Evolutionary conservation across 1,140 invertebrate genomes (phyloP).

Genomic region (Psilanteris sp.): DNA sequence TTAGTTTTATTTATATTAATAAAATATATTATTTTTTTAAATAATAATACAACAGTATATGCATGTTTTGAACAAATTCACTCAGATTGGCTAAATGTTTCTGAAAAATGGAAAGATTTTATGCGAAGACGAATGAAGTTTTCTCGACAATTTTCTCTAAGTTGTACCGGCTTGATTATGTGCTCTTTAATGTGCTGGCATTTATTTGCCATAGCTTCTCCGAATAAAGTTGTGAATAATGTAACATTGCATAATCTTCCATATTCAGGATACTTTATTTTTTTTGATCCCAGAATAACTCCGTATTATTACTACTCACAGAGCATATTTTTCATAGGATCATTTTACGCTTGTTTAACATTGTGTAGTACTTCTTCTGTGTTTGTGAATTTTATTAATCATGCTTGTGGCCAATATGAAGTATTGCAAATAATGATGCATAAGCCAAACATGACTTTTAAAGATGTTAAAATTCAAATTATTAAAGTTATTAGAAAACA

Average conservation of each 20-base stretch:
- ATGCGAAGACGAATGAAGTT: not conserved
- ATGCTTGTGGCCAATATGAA: too few relatives aligned
- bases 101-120: not conserved
- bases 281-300: slow-evolving; percentile 5
- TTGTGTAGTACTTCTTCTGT: too few relatives aligned
- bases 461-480: too few relatives aligned
- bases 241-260: slow-evolving; percentile 9
- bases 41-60: not conserved
- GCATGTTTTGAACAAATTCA: not conserved
- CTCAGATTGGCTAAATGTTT: not conserved
- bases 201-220: not conserved
- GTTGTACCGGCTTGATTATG: not conserved
- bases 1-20: not conserved
- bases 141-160: not conserved
- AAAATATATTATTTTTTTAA: not conserved
- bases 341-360: too few relatives aligned
- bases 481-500: too few relatives aligned
- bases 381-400: too few relatives aligned
- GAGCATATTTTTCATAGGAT: too few relatives aligned
- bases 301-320: too few relatives aligned
- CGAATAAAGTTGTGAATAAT: not conserved
- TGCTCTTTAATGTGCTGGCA: not conserved
- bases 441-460: too few relatives aligned
- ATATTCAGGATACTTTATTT: not conserved
- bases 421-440: too few relatives aligned